Conservation (phyloP, 2,888 invertebrate genomes). For the Alcis repandata region DNA sequence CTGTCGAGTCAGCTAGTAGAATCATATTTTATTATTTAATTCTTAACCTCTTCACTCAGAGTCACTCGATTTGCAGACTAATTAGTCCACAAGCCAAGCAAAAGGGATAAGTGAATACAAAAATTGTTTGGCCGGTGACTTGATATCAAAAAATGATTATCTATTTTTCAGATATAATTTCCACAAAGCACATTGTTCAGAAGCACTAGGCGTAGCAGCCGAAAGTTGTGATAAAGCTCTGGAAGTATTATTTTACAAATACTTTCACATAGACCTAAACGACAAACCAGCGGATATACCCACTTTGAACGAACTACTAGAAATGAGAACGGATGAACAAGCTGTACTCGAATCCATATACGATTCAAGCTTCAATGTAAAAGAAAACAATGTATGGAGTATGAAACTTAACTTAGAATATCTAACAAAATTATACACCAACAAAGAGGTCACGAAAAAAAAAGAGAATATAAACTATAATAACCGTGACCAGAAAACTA, state of each 20-base stretch:
- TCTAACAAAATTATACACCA: conserved; percentile 85
- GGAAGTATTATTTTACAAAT: conserved; percentile 90
- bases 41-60: no score
- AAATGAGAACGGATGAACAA: conserved; percentile 90
- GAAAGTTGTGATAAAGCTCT: conserved; percentile 91
- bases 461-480: conserved; percentile 74
- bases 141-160: neutral
- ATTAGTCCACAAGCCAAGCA: no score
- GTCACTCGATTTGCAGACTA: no score
- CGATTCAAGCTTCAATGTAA: conserved; percentile 89
- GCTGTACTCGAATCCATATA: conserved; percentile 92
- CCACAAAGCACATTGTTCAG: conserved; percentile 90
- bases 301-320: conserved; percentile 84
- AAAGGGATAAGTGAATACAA: no score
- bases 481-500: conserved; percentile 72
- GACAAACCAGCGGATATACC: conserved; percentile 74
- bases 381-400: conserved; percentile 91
- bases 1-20: no score
- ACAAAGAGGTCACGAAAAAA: conserved; percentile 78
- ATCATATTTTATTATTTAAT: no score
- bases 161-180: conserved; percentile 89
- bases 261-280: conserved; percentile 85
- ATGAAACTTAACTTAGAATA: conserved; percentile 90
- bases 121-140: neutral
- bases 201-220: conserved; percentile 89